A percentile compares a stretch with the other conserved stretches of the same genome.
These are phyloP conservation scores for Dasyurus viverrinus DNA, from an alignment of 2,113 vertebrate species.

Conservation along the genomic window DNA sequence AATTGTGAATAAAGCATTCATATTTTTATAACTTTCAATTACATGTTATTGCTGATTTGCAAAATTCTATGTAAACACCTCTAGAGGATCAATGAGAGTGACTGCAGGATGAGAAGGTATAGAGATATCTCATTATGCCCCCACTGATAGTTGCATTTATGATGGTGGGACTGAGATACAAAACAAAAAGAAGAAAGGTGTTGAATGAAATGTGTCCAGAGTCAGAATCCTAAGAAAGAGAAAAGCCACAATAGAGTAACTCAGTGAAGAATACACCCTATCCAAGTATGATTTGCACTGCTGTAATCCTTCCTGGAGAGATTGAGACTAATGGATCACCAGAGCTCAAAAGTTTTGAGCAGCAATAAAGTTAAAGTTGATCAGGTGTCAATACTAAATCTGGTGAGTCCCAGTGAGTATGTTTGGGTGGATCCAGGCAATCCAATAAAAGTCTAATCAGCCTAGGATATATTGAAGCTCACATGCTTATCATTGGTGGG, in stretches of 20 bases:
- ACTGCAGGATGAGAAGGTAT: not conserved
- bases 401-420: not conserved
- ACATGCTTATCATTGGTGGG: not conserved
- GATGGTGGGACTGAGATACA: not conserved
- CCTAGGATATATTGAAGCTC: not conserved
- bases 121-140: not conserved
- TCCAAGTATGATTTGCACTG: not conserved
- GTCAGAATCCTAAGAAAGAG: not conserved
- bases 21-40: not conserved
- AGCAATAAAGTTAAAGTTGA: not conserved
- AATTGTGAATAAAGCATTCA: not conserved
- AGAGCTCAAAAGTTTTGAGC: too few species aligned
- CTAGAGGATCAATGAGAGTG: not conserved
- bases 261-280: not conserved
- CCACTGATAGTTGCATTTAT: not conserved
- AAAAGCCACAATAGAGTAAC: not conserved
- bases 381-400: not conserved
- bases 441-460: not conserved
- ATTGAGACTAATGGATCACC: not conserved
- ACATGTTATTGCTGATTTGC: not conserved
- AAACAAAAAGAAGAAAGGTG: not conserved
- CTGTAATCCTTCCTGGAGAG: not conserved
- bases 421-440: not conserved
- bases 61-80: not conserved
- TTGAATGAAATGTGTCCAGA: not conserved